phyloP scores from a whole-genome alignment of 2,113 vertebrate genomes.

The Corynorhinus townsendii region DNA sequence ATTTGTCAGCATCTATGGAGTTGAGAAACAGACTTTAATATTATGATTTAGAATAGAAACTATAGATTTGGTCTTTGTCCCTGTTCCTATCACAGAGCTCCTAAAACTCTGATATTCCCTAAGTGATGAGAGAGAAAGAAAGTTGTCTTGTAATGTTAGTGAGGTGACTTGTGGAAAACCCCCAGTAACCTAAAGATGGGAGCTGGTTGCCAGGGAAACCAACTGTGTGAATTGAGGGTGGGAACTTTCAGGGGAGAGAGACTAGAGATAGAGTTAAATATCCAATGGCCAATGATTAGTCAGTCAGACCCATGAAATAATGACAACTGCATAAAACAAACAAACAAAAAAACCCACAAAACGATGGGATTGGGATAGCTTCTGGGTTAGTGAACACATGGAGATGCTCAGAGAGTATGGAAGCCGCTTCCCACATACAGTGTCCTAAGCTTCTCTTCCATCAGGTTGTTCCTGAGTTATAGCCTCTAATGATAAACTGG shows the following conservation, averaged over 20 bases:
- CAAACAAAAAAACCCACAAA: neutral
- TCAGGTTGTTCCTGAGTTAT: neutral
- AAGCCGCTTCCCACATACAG: neutral
- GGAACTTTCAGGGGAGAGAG: neutral
- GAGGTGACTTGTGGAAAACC: neutral
- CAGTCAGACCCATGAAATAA: neutral
- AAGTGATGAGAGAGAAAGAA: neutral
- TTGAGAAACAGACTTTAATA: neutral
- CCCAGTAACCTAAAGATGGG: neutral
- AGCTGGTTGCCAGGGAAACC: neutral
- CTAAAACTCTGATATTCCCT: neutral
- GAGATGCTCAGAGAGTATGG: neutral
- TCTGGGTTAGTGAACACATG: neutral
- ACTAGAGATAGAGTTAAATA: neutral
- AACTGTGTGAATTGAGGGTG: neutral
- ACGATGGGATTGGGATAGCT: neutral
- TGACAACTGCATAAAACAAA: neutral
- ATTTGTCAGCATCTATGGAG: neutral
- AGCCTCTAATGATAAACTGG: neutral
- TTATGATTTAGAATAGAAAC: neutral
- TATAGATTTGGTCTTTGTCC: neutral
- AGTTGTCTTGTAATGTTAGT: neutral
- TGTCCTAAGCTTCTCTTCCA: neutral
- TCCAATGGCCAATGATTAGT: neutral
- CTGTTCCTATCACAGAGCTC: neutral